Conservation (phyloP, 2,113 vertebrate genomes). For the Pygoscelis antarcticus region DNA sequence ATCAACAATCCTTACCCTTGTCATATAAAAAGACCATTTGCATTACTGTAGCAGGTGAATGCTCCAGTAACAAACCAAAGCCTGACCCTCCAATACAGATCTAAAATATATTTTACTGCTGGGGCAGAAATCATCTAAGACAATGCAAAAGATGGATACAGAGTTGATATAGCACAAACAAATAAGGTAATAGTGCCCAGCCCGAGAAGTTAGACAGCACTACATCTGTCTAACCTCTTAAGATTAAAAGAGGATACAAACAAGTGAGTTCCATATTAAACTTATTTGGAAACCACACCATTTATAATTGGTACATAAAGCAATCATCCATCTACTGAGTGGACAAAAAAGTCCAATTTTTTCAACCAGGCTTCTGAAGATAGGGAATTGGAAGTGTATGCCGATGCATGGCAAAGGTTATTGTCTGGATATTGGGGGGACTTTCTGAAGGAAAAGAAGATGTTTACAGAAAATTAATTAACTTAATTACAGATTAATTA, state of each 20-base stretch:
- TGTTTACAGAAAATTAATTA: neutral
- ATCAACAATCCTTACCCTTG: neutral
- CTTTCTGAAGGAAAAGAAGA: neutral
- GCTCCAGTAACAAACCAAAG: neutral
- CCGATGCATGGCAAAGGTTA: neutral
- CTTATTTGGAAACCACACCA: neutral
- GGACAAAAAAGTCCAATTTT: neutral
- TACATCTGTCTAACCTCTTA: neutral
- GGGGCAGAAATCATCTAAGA: neutral
- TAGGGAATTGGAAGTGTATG: neutral
- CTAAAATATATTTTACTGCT: neutral
- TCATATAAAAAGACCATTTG: neutral
- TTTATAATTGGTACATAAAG: neutral
- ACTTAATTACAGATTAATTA: neutral
- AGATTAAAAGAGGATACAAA: neutral
- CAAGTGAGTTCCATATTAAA: neutral
- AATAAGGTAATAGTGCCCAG: neutral
- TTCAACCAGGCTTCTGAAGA: neutral
- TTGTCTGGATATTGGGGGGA: neutral
- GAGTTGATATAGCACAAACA: neutral
- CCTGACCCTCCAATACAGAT: neutral
- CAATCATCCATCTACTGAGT: neutral
- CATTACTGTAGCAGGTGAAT: neutral
- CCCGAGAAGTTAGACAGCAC: neutral
- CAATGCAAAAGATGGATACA: neutral